These are phyloP conservation scores for Ptilonorhynchus violaceus DNA, from an alignment of 2,113 vertebrate species.

Conservation along the genomic window DNA sequence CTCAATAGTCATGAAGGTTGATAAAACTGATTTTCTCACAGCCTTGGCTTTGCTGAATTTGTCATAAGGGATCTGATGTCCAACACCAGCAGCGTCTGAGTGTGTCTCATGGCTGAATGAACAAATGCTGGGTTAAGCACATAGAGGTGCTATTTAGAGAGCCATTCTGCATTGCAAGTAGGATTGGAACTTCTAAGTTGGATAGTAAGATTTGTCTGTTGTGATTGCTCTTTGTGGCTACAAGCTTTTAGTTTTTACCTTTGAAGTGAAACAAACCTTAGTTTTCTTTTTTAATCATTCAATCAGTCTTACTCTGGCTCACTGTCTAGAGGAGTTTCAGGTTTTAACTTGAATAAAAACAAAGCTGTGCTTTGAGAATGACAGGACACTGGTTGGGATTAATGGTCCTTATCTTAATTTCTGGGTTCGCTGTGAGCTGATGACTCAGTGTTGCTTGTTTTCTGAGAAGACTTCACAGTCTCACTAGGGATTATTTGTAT, in stretches of 20 bases:
- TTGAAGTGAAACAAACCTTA: neutral
- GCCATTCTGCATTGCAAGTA: neutral
- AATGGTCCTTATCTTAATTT: neutral
- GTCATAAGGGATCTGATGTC: neutral
- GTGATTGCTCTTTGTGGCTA: neutral
- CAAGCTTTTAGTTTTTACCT: neutral
- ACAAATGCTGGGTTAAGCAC: neutral
- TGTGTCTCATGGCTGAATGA: neutral
- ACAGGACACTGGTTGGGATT: neutral
- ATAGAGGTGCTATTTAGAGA: neutral
- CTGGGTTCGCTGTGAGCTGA: neutral
- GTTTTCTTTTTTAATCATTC: neutral
- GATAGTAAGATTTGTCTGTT: neutral
- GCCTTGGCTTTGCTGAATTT: neutral
- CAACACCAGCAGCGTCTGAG: neutral
- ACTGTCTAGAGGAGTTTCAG: neutral
- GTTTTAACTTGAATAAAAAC: neutral
- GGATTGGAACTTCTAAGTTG: neutral
- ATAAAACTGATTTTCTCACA: neutral
- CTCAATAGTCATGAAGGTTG: neutral
- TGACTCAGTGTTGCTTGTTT: neutral
- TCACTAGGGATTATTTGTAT: neutral
- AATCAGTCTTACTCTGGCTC: neutral
- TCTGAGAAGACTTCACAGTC: neutral
- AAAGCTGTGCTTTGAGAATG: neutral